These are phyloP conservation scores for Coelogynopora nodosa DNA, from an alignment of 2,888 invertebrate genomes.

Conservation along the genomic window DNA sequence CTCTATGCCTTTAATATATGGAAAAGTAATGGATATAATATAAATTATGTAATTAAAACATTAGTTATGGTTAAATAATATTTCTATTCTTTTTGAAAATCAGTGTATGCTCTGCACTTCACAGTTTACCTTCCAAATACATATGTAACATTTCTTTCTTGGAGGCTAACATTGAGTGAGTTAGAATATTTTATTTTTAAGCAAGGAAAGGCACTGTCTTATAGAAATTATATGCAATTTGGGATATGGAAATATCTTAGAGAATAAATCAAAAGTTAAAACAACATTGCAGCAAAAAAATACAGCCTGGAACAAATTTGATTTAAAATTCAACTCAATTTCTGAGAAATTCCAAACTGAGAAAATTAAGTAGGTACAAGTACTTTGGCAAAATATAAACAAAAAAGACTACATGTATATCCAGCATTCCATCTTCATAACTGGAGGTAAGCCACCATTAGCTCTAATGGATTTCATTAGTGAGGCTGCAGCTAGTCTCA, in stretches of 20 bases:
- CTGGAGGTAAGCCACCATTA: not conserved
- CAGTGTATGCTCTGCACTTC: no score
- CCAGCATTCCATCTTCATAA: not conserved
- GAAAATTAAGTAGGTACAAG: not conserved
- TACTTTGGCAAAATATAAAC: not conserved
- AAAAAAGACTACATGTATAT: not conserved
- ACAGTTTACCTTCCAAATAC: no score
- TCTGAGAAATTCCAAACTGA: not conserved
- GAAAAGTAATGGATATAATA: no score
- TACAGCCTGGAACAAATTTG: not conserved
- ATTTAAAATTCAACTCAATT: not conserved
- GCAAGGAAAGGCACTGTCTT: not conserved
- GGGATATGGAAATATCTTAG: not conserved
- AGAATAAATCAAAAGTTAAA: not conserved
- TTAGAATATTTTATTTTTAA: not conserved
- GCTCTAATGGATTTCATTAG: not conserved
- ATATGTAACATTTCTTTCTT: no score
- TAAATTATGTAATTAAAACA: no score
- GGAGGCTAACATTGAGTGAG: not conserved
- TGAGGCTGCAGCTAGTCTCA: not conserved
- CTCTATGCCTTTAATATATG: no score
- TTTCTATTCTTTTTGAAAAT: no score
- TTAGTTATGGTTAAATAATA: no score
- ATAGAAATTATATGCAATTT: not conserved
- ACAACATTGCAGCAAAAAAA: not conserved